phyloP scores from a whole-genome alignment of 2,888 invertebrate genomes.

The Sipha maydis region DNA sequence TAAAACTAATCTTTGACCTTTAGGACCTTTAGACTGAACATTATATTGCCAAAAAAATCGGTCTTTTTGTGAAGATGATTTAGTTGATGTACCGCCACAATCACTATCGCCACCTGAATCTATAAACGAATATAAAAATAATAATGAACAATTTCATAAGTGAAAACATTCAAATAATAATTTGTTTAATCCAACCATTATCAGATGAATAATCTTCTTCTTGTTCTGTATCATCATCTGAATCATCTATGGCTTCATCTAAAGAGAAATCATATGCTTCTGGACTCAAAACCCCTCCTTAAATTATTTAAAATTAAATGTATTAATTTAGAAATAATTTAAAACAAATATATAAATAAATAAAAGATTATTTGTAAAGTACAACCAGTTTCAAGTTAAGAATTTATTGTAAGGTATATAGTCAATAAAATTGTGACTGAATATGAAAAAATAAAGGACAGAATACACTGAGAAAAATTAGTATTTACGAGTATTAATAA shows the following conservation, averaged over 20 bases:
- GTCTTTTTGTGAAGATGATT: conserved; percentile 75
- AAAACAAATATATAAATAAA: no score
- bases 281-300: conserved; percentile 81
- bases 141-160: not conserved
- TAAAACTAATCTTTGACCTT: conserved; percentile 88
- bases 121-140: conserved; percentile 62
- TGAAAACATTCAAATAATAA: not conserved
- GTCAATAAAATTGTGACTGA: no score
- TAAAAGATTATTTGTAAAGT: no score
- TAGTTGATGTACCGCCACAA: conserved; percentile 63
- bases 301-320: conserved; percentile 60
- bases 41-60: conserved; percentile 98
- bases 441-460: no score
- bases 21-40: conserved; percentile 97
- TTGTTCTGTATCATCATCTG: conserved; percentile 86
- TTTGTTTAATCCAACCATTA: conserved; percentile 71
- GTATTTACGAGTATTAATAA: no score
- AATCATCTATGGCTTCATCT: conserved; percentile 83
- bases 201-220: conserved; percentile 88
- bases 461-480: no score
- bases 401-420: no score
- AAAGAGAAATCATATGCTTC: conserved; percentile 82
- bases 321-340: not conserved
- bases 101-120: conserved; percentile 67
- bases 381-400: no score